phyloP scores from a whole-genome alignment of 53 echinoderm and acorn worm genomes.

The Actinopyga echinites region DNA sequence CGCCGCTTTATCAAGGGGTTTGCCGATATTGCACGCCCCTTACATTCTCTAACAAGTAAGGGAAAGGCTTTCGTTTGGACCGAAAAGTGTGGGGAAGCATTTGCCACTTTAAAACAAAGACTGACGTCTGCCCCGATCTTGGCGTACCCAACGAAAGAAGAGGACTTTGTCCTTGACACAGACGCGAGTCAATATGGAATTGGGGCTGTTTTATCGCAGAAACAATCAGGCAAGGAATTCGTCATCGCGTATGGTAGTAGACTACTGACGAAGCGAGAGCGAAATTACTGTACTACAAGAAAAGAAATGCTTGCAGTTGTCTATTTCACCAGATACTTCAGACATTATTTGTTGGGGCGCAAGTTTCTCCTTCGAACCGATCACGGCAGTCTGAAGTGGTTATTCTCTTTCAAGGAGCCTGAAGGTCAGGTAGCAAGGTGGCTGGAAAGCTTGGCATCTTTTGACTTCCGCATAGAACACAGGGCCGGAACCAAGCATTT shows the following conservation, averaged over 20 bases:
- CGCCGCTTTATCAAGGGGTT: neutral
- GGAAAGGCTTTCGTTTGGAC: neutral
- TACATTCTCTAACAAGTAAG: neutral
- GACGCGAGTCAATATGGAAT: no score
- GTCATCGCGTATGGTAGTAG: no score
- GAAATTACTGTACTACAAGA: no score
- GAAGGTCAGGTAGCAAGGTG: neutral
- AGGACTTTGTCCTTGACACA: no score
- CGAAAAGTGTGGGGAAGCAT: neutral
- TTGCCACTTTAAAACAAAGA: neutral
- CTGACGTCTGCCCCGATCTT: neutral
- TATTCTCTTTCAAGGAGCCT: neutral
- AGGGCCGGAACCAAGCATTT: neutral
- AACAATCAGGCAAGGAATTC: no score
- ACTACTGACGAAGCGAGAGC: no score
- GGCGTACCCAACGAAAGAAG: no score
- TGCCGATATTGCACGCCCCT: neutral
- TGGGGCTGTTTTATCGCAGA: no score
- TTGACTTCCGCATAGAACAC: neutral
- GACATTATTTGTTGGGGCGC: neutral
- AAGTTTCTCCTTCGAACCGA: neutral
- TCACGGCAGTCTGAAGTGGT: neutral
- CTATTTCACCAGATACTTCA: no score
- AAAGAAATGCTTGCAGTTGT: no score
- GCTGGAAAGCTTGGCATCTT: neutral